Evolutionary conservation across 2,113 vertebrate species (phyloP).

Genomic region (Chrysochloris asiatica): DNA sequence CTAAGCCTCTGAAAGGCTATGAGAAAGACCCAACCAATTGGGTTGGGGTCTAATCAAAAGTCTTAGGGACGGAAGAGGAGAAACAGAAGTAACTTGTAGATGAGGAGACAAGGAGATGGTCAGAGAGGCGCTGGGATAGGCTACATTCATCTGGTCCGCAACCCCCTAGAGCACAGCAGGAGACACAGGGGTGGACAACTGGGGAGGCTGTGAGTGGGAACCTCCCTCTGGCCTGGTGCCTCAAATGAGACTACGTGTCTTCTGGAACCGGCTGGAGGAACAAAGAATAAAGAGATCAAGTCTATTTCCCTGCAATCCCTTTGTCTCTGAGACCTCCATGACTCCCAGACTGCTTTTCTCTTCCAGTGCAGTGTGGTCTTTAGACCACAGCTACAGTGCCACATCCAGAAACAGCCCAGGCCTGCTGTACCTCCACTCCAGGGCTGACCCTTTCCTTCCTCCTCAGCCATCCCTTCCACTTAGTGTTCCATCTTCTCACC

Average conservation of each 20-base stretch:
- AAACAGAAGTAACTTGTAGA: neutral
- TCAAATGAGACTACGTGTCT: conserved; percentile 50
- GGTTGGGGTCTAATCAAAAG: neutral
- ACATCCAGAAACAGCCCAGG: neutral
- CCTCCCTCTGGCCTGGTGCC: neutral
- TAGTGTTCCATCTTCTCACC: too few relatives aligned
- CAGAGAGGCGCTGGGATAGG: neutral
- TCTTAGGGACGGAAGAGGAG: neutral
- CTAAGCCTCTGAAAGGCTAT: neutral
- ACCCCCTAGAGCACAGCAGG: neutral
- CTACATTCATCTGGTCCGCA: conserved; percentile 63
- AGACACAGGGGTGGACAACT: neutral
- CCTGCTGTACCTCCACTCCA: neutral
- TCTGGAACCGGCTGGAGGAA: conserved; percentile 62
- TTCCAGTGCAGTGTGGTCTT: neutral
- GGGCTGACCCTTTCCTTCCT: neutral
- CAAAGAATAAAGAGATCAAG: neutral
- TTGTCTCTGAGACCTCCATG: neutral
- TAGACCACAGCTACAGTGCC: neutral
- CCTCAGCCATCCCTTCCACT: too few relatives aligned
- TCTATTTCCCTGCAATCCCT: neutral
- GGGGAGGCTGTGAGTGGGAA: neutral
- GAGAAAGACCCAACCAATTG: neutral
- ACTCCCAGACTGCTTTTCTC: neutral
- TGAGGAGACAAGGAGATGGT: neutral